A percentile compares a stretch with the other conserved stretches of the same genome.
Conservation (phyloP, 1,140 invertebrate genomes). For the Drosophila mauritiana region DNA sequence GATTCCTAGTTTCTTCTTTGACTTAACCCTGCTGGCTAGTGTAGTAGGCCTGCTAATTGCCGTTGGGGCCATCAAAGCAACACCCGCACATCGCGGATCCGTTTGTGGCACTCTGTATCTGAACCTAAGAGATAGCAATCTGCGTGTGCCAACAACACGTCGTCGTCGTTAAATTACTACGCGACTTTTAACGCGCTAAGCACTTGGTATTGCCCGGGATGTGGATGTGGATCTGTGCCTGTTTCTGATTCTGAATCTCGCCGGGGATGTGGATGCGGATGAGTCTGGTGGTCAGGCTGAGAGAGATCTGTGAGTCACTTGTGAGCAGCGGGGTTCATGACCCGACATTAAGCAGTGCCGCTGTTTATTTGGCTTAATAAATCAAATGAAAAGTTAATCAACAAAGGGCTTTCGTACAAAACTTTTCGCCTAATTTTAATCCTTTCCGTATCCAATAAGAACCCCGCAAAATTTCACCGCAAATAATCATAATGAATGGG, state of each 20-base stretch:
- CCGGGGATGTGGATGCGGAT: conserved; percentile 17
- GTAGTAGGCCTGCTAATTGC: conserved; percentile 66
- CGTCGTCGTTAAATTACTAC: conserved; percentile 79
- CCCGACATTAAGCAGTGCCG: conserved; percentile 47
- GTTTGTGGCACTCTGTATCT: conserved; percentile 47
- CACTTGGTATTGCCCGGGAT: conserved; percentile 42
- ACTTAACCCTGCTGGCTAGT: conserved; percentile 9
- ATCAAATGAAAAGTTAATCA: conserved; percentile 82
- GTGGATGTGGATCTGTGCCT: conserved; percentile 13
- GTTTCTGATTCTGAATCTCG: not conserved
- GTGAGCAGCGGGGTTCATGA: conserved; percentile 59
- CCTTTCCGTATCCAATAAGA: conserved; percentile 80
- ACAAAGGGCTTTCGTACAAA: conserved; percentile 65
- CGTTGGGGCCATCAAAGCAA: conserved; percentile 56
- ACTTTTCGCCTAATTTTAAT: conserved; percentile 82
- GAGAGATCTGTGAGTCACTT: conserved; percentile 31
- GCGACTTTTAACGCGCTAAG: conserved; percentile 77
- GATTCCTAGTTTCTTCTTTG: no score
- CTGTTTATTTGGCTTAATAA: conserved; percentile 73
- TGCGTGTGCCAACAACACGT: conserved; percentile 73
- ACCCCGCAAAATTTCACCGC: conserved; percentile 79
- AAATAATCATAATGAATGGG: conserved; percentile 83
- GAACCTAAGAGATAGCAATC: conserved; percentile 67
- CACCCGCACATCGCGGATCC: conserved; percentile 64
- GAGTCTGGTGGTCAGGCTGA: conserved; percentile 25